phyloP scores from a whole-genome alignment of 2,888 invertebrate genomes.

The Ditula angustiorana region DNA sequence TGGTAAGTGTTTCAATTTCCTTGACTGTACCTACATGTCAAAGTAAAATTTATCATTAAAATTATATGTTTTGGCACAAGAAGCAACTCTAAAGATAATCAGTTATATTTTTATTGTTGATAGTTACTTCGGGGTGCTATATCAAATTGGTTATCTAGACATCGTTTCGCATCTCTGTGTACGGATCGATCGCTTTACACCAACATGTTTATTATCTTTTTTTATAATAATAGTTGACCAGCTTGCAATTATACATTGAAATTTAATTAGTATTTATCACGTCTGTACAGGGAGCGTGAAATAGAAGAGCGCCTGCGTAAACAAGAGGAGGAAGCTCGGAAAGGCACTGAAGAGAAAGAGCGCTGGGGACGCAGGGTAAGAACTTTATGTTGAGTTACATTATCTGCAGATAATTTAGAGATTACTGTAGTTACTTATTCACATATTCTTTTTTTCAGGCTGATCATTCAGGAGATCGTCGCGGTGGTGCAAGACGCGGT shows the following conservation, averaged over 20 bases:
- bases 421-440: neutral
- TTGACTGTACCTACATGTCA: too few species aligned
- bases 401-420: neutral
- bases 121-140: slow-evolving; percentile 58
- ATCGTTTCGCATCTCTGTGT: slow-evolving; percentile 58
- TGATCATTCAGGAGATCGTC: slow-evolving; percentile 78
- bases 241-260: too few species aligned
- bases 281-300: slow-evolving; percentile 88
- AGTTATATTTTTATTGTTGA: slow-evolving; percentile 54
- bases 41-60: too few species aligned
- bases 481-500: slow-evolving; percentile 74
- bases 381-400: slow-evolving; percentile 3
- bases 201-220: too few species aligned
- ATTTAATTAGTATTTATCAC: neutral
- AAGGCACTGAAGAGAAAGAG: slow-evolving; percentile 72
- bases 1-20: too few species aligned
- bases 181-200: slow-evolving; percentile 71
- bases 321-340: slow-evolving; percentile 79
- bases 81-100: slow-evolving; percentile 54
- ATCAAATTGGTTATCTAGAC: slow-evolving; percentile 70
- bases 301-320: slow-evolving; percentile 95
- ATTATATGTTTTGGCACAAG: slow-evolving; percentile 54
- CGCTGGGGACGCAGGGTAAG: slow-evolving; percentile 75
- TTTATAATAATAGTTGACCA: too few species aligned
- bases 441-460: slow-evolving; percentile 58